Base-by-base conservation (phyloP, 1,140 invertebrate genomes). In the Drosophila repleta region DNA sequence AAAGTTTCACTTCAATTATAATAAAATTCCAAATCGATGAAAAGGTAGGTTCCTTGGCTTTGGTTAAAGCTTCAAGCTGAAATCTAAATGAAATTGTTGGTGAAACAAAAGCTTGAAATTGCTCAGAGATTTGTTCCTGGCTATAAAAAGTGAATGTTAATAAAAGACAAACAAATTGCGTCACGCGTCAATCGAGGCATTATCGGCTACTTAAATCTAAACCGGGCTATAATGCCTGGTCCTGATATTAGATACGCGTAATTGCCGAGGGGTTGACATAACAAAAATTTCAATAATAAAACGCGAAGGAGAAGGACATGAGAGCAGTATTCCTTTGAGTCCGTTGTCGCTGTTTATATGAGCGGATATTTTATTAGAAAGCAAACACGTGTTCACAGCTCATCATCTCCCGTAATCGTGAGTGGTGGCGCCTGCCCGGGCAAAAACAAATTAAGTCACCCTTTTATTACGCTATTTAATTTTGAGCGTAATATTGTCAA, bases 391-490 rank as follows among this genome's bases (percentile, higher is more conserved):
- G 75, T 80, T 76, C 70, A 49, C 67, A 55, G 70, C 61, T 61
- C 68, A 72, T 57, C 66, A 72, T 57, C 66, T 56, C 39, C 41
- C 39, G 63, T 45, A 53, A 53, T 74, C 57, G 64, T 52, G 46
- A 71, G 72, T 75, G 61, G 60, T 48, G 60, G 37, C 65, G 70
- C 37, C 49, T 61, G 71, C 26, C 65, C n/a, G 45, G 37, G 48
- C 21, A 63, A 80, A 80, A 80, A 77, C 70, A 80, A 80, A 80
- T 80, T 67, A 80, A 80, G 74, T 77, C 77, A 80, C 77, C 77
- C 77, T 77, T 77, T 74, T 76, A 73, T 64, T 74, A 66, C 71
- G 70, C 57, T 71, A 80, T 80, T 80, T 77, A 80, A 77, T 80
- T 80, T 35, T 74, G 37, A 46, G 21, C 65, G 74, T 71, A 70